Conservation (phyloP, 2,113 vertebrate genomes). For the Oreochromis niloticus region DNA sequence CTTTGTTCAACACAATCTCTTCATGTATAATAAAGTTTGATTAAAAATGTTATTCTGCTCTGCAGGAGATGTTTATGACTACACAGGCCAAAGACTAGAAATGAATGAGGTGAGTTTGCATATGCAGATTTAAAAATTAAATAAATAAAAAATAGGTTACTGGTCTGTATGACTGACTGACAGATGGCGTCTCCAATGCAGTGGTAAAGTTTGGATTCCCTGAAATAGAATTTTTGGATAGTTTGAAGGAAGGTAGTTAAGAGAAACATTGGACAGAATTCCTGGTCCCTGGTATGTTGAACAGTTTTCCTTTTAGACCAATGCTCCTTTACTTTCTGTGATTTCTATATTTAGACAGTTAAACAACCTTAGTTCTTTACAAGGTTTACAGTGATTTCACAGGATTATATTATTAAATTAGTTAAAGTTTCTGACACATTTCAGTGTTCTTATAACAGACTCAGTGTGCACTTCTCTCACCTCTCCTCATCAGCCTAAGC, state of each 20-base stretch:
- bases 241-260: not conserved
- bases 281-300: not conserved
- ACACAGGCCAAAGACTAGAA: constrained; percentile 71
- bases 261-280: rapidly evolving
- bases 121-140: not conserved
- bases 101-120: constrained; percentile 77
- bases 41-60: not conserved
- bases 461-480: rapidly evolving
- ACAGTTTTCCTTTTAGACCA: not conserved
- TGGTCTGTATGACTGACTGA: not conserved
- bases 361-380: not conserved
- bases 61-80: constrained; percentile 79
- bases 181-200: not conserved
- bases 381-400: not conserved
- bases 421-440: not conserved
- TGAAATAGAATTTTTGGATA: not conserved
- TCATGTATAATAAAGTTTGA: not conserved
- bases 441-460: not conserved
- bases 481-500: not conserved
- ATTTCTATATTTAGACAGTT: not conserved
- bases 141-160: not conserved
- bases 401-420: rapidly evolving
- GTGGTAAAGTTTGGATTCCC: not conserved
- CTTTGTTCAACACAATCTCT: not conserved
- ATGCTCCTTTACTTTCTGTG: not conserved